A percentile compares a stretch with the other conserved stretches of the same genome.
These are phyloP conservation scores for Tachina fera DNA, from an alignment of 2,888 invertebrate genomes.

Conservation along the genomic window DNA sequence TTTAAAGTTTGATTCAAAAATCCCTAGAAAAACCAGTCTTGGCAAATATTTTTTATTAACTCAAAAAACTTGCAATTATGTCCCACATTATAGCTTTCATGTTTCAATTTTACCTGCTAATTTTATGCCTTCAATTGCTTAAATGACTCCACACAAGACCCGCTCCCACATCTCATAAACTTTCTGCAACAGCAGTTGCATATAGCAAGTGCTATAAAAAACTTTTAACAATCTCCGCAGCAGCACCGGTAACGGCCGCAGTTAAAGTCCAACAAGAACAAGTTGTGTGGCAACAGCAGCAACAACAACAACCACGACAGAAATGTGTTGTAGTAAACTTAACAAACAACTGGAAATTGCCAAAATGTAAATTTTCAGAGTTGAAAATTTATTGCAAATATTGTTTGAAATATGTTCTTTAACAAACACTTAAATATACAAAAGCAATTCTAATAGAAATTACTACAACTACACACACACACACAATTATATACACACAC, in stretches of 20 bases:
- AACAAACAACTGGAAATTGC: conserved; percentile 78
- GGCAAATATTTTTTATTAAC: too few species aligned
- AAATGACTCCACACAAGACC: conserved; percentile 11
- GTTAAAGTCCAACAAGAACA: conserved; percentile 8
- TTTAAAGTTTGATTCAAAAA: background rate
- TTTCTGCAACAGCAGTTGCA: conserved; percentile 44
- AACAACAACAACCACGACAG: background rate
- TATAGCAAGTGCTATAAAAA: conserved; percentile 26
- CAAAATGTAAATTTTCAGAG: conserved; percentile 79
- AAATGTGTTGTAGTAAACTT: conserved; percentile 21
- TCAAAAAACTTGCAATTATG: background rate
- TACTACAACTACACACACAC: background rate
- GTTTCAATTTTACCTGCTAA: background rate
- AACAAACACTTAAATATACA: conserved; percentile 26
- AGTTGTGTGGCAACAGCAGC: background rate
- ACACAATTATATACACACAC: background rate
- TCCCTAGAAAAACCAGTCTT: background rate
- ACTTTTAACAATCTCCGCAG: conserved; percentile 40
- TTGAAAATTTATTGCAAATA: conserved; percentile 72
- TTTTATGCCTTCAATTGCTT: background rate
- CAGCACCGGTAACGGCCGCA: conserved; percentile 44
- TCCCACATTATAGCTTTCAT: background rate
- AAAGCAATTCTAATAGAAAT: conserved; percentile 39
- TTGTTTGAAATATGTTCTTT: conserved; percentile 67
- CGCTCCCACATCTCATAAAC: conserved; percentile 14